Evolutionary conservation across 2,113 vertebrate genomes (phyloP), one percentile per base, ranked within the genome.

Genomic region (Tragelaphus scriptus): DNA sequence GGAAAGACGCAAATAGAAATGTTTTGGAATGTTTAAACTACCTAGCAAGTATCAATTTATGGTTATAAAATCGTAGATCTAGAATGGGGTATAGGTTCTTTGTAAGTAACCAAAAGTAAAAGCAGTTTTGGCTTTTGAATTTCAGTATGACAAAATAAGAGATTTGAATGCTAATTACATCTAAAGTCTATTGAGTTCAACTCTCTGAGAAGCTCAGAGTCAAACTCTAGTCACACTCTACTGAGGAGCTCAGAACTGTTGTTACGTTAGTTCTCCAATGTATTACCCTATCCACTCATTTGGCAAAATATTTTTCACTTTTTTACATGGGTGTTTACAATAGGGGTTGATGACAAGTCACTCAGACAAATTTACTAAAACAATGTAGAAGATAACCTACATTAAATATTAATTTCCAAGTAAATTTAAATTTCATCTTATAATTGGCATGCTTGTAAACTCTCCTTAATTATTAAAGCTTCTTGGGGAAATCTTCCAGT

Each of bases 1-100:
- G 17, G 53, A 92, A 94, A 96, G 89, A 80, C 85, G 32, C 32
- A 94, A 94, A 94, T 12, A 85, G 40, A 75, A 84, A 81, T 85
- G 49, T 86, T 97, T 93, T 17, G 85, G 59, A 82, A 84, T 86
- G 17, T 85, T 90, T 75, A 89, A 84, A 55, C 75, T 88, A 87
- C 10, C 19, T 87, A 90, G 81, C 47, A 68, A 88, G 58, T 36
- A 95, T 4, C 13, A 91, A 32, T 75, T 81, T 17, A 94, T 96
- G 65, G 17, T 53, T 79, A 96, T 61, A 21, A 63, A 63, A 80
- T 16, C 47, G 1, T 26, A 63, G 30, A 65, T 51, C 2, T 6
- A 75, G 19, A 81, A 61, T 63, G 19, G 84, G 87, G 7, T 26
- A 81, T 6, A 90, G 10, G 19, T 88, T 23, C 2, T 77, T 75